phyloP scores from a whole-genome alignment of 2,888 invertebrate genomes.

The Amiota minor region DNA sequence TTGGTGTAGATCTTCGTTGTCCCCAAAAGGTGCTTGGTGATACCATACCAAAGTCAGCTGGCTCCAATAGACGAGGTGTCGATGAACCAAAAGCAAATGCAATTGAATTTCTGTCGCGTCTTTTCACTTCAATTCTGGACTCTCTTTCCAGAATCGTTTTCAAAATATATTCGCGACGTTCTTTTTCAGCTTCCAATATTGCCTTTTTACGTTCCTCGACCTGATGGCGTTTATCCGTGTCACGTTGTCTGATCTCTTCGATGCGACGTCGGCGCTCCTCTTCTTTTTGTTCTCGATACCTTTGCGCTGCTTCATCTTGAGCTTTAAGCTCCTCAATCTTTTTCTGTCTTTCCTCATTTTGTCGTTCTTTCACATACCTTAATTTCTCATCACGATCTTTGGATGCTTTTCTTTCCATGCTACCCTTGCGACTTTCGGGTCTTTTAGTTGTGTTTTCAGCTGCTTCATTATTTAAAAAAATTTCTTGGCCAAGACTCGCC shows the following conservation, averaged over 20 bases:
- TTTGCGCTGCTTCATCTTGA: slow-evolving; percentile 90
- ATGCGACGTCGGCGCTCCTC: slow-evolving; percentile 86
- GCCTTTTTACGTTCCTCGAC: slow-evolving; percentile 92
- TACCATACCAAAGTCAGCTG: slow-evolving; percentile 80
- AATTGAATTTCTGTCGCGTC: slow-evolving; percentile 82
- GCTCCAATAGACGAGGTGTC: slow-evolving; percentile 89
- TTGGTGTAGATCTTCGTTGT: slow-evolving; percentile 90
- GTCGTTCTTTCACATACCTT: slow-evolving; percentile 85
- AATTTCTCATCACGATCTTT: slow-evolving; percentile 80
- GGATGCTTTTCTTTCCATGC: slow-evolving; percentile 71
- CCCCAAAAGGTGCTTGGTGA: slow-evolving; percentile 82
- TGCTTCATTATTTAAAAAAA: slow-evolving; percentile 72
- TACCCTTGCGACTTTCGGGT: slow-evolving; percentile 72
- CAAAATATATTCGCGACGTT: slow-evolving; percentile 88
- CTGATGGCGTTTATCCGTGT: slow-evolving; percentile 80
- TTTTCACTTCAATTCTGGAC: slow-evolving; percentile 85
- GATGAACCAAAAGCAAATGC: slow-evolving; percentile 94
- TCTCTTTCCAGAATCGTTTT: slow-evolving; percentile 89
- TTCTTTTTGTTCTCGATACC: slow-evolving; percentile 91
- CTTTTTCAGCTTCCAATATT: slow-evolving; percentile 91
- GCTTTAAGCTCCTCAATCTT: slow-evolving; percentile 91
- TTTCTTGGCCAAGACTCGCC: slow-evolving; percentile 74
- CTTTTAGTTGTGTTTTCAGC: slow-evolving; percentile 71
- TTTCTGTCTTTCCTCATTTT: slow-evolving; percentile 90
- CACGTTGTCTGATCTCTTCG: slow-evolving; percentile 86